Percentiles rank a stretch among this genome's conserved stretches.
These are phyloP conservation scores for Sylvilagus bachmani DNA, from an alignment of 2,113 vertebrate species.

Conservation along the genomic window DNA sequence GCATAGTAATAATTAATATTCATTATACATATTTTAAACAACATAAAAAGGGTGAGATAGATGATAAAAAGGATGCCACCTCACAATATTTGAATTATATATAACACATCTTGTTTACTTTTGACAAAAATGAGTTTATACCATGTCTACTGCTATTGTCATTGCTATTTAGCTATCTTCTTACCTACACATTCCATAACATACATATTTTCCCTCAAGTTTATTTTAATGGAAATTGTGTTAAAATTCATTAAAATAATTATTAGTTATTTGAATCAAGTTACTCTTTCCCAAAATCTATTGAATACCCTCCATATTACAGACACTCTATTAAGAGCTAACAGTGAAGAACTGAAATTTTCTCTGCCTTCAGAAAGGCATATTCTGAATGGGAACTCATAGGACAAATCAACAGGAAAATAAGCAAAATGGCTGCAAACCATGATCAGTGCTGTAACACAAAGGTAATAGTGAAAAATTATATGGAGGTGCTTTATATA, in stretches of 20 bases:
- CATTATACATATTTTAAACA: not conserved
- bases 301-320: not conserved
- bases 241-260: conserved; percentile 35
- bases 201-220: not conserved
- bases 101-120: not conserved
- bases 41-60: not conserved
- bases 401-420: not conserved
- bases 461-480: not conserved
- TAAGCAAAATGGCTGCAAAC: not conserved
- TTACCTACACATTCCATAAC: not conserved
- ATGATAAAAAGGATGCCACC: not conserved
- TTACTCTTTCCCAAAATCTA: not conserved
- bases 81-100: conserved; percentile 27
- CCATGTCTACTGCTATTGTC: not conserved
- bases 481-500: not conserved
- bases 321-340: not conserved
- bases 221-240: not conserved
- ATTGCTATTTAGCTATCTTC: not conserved
- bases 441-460: not conserved
- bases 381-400: not conserved
- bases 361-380: not conserved
- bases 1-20: not conserved
- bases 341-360: not conserved
- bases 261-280: conserved; percentile 17
- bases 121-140: conserved; percentile 35